phyloP scores from a whole-genome alignment of 1,140 invertebrate genomes.

The Drosophila ohnishii region DNA sequence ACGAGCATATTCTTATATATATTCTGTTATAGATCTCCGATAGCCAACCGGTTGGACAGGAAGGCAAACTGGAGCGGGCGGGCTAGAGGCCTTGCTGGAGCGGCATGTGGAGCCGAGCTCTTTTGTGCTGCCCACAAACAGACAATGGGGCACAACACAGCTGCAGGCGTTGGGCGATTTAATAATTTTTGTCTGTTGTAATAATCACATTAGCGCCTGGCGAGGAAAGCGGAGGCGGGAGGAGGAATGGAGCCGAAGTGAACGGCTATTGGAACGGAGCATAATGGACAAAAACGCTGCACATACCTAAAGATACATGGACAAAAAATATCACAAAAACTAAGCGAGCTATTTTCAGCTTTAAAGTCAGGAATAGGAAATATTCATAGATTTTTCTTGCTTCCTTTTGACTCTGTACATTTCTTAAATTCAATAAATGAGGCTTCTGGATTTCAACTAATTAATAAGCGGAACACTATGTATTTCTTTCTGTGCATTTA shows the following conservation, averaged over 20 bases:
- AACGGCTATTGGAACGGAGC: conserved; percentile 30
- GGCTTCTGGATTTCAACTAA: too few relatives aligned
- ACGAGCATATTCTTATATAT: conserved; percentile 18
- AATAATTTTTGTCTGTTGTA: conserved; percentile 52
- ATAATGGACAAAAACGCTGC: conserved; percentile 17
- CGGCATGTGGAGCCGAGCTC: conserved; percentile 27
- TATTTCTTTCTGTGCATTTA: conserved; percentile 7
- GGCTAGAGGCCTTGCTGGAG: conserved; percentile 38
- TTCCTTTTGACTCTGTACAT: too few relatives aligned
- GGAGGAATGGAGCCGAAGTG: conserved; percentile 19
- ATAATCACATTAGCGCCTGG: conserved; percentile 50
- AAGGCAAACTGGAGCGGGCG: conserved; percentile 54
- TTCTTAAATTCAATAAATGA: too few relatives aligned
- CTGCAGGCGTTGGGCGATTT: conserved; percentile 48
- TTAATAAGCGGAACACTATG: too few relatives aligned
- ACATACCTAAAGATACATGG: conserved; percentile 4
- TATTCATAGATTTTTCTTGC: too few relatives aligned
- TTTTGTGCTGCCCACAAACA: conserved; percentile 39
- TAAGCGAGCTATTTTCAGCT: neutral
- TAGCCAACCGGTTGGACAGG: conserved; percentile 70
- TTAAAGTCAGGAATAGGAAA: neutral
- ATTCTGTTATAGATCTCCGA: conserved; percentile 60
- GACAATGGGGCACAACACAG: conserved; percentile 47
- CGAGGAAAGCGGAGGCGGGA: neutral
- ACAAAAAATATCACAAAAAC: conserved; percentile 1